Conservation (phyloP, 2,113 vertebrate genomes). For the Agelaius phoeniceus region DNA sequence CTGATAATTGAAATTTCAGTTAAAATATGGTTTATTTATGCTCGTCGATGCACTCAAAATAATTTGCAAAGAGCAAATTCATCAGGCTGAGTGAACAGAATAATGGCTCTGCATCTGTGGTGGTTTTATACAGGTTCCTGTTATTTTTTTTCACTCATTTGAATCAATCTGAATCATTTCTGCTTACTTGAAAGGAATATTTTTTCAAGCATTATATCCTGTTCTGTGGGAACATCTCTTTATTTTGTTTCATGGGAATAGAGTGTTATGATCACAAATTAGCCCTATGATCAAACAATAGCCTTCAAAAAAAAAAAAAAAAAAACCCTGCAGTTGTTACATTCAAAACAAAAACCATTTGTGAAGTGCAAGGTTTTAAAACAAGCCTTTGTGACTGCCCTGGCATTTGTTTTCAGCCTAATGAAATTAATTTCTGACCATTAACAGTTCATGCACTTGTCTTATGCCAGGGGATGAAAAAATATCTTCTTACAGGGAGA, state of each 20-base stretch:
- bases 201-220: not conserved
- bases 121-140: not conserved
- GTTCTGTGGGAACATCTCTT: not conserved
- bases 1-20: not conserved
- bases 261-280: not conserved
- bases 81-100: conserved; percentile 31
- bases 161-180: not conserved
- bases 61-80: conserved; percentile 22
- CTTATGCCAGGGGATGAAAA: not conserved
- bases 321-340: not conserved
- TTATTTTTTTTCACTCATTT: not conserved
- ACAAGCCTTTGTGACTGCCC: not conserved
- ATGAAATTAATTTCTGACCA: not conserved
- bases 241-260: not conserved
- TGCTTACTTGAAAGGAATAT: not conserved
- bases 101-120: not conserved
- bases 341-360: not conserved
- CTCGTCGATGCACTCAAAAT: not conserved
- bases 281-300: not conserved
- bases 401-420: not conserved
- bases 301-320: not conserved
- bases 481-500: not conserved
- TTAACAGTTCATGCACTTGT: not conserved
- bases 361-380: not conserved
- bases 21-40: conserved; percentile 19